Percentiles rank a stretch among this genome's conserved stretches.
These are phyloP conservation scores for Tupaia chinensis DNA, from an alignment of 2,113 vertebrate genomes.

Conservation along the genomic window DNA sequence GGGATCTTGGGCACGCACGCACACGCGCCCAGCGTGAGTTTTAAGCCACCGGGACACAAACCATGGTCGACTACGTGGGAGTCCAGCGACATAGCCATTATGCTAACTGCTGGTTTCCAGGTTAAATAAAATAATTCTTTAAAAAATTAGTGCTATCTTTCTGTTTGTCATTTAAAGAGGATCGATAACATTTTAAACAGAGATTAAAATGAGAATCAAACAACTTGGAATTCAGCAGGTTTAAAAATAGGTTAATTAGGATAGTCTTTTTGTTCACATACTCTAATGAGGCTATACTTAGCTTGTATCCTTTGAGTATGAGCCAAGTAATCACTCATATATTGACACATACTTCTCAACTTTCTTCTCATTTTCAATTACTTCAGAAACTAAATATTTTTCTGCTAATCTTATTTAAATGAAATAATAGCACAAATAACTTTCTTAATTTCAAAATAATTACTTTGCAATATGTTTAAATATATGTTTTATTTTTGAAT, in stretches of 20 bases:
- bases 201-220: slow-evolving; percentile 37
- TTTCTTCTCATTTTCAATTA: slow-evolving; percentile 51
- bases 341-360: not conserved
- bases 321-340: not conserved
- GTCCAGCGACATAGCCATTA: too few species aligned
- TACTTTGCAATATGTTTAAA: not conserved
- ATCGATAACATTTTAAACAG: slow-evolving; percentile 46
- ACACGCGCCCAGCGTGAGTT: too few species aligned
- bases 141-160: slow-evolving; percentile 37
- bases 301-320: not conserved
- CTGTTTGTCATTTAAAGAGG: slow-evolving; percentile 42
- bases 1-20: too few species aligned
- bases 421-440: not conserved
- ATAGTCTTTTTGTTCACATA: slow-evolving; percentile 14
- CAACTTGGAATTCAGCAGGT: slow-evolving; percentile 27
- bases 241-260: slow-evolving; percentile 36
- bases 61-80: too few species aligned
- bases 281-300: slow-evolving; percentile 47
- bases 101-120: too few species aligned
- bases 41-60: too few species aligned
- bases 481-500: slow-evolving; percentile 46
- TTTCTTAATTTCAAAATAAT: slow-evolving; percentile 66
- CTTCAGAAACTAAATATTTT: slow-evolving; percentile 54
- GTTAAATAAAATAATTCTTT: too few species aligned
- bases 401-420: slow-evolving; percentile 7